Conservation (phyloP, 2,113 vertebrate genomes). For the Podarcis raffonei region DNA sequence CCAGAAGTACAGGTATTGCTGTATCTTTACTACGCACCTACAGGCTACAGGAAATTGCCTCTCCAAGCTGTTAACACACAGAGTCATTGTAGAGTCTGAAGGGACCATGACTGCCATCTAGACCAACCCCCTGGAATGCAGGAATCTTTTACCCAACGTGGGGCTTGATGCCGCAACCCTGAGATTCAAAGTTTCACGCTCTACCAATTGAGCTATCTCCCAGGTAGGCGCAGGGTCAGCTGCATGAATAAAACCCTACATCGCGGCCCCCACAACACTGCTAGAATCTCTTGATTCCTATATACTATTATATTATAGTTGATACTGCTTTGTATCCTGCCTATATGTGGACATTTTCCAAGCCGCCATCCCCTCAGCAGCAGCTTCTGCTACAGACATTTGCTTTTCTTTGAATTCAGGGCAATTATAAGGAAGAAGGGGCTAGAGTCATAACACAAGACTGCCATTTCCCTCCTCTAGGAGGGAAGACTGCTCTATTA, state of each 20-base stretch:
- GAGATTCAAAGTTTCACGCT: too few species aligned
- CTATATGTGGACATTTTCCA: background rate
- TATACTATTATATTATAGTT: background rate
- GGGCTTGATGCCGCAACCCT: too few species aligned
- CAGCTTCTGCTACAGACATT: background rate
- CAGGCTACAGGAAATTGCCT: background rate
- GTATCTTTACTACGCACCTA: too few species aligned
- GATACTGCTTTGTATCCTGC: background rate
- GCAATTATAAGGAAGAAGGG: background rate
- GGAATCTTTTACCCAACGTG: too few species aligned
- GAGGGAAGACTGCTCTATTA: constrained; percentile 12
- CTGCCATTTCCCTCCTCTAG: background rate
- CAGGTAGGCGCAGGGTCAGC: too few species aligned
- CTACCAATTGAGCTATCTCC: too few species aligned
- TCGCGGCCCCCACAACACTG: too few species aligned
- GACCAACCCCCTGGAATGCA: too few species aligned
- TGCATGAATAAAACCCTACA: background rate
- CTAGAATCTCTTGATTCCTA: background rate
- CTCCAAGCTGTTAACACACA: background rate
- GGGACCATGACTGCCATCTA: too few species aligned
- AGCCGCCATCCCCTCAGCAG: background rate
- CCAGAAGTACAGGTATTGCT: too few species aligned
- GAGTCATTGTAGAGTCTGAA: too few species aligned
- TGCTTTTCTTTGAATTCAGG: background rate
- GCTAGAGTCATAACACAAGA: background rate